phyloP scores from a whole-genome alignment of 1,140 invertebrate species.

The Orussus abietinus region DNA sequence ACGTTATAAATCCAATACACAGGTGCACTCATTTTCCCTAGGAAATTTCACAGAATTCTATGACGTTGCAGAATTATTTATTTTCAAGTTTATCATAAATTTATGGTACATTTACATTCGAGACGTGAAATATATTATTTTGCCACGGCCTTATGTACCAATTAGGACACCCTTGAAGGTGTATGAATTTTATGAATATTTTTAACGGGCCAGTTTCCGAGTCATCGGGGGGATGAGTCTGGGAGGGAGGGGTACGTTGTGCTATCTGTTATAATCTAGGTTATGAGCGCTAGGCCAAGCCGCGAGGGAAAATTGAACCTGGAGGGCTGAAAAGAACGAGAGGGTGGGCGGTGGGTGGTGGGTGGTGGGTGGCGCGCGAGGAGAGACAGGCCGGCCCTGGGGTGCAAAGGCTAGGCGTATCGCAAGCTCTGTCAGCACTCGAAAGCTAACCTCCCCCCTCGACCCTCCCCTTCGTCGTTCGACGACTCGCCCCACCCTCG shows the following conservation, averaged over 20 bases:
- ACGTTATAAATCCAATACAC: too few relatives aligned
- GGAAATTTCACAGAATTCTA: too few relatives aligned
- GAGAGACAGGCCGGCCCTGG: not conserved
- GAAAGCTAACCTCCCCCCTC: not conserved
- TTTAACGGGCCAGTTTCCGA: too few relatives aligned
- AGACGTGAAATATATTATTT: too few relatives aligned
- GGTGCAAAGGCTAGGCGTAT: slow-evolving; percentile 1
- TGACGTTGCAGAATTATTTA: too few relatives aligned
- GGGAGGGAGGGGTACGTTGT: slow-evolving; percentile 2
- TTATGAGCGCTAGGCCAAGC: slow-evolving; percentile 38
- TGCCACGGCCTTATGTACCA: too few relatives aligned
- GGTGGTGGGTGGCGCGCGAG: not conserved
- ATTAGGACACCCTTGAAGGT: too few relatives aligned
- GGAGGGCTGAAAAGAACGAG: slow-evolving; percentile 25
- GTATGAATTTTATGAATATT: too few relatives aligned
- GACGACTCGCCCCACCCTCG: not conserved
- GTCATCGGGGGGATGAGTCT: not conserved
- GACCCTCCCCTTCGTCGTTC: not conserved
- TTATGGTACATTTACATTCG: too few relatives aligned
- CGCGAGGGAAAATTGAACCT: slow-evolving; percentile 41
- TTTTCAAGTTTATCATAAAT: too few relatives aligned
- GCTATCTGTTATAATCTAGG: slow-evolving; percentile 39
- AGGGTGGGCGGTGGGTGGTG: slow-evolving; percentile 7
- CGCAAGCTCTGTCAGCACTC: not conserved
- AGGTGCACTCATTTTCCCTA: too few relatives aligned